These are phyloP conservation scores for Synanthedon myopaeformis DNA, from an alignment of 2,888 invertebrate genomes.

Conservation along the genomic window DNA sequence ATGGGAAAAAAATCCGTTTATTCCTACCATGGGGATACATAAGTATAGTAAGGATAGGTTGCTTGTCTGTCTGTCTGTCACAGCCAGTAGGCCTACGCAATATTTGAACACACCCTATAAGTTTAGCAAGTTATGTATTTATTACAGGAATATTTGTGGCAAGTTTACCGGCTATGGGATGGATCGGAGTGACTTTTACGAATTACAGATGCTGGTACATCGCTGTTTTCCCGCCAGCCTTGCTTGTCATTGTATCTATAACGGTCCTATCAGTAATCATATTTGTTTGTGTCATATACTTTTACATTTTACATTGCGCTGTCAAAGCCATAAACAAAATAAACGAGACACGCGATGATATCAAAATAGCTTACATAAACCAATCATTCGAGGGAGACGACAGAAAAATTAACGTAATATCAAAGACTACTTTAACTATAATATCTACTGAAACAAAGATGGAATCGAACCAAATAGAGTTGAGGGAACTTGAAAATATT, in stretches of 20 bases:
- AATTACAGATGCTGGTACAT: slow-evolving; percentile 71
- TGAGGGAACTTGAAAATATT: slow-evolving; percentile 14
- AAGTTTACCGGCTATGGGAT: slow-evolving; percentile 37
- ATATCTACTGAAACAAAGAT: slow-evolving; percentile 20
- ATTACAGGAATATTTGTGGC: slow-evolving; percentile 36
- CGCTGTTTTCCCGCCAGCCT: slow-evolving; percentile 58
- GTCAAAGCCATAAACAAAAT: slow-evolving; percentile 63
- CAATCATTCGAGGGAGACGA: slow-evolving; percentile 32
- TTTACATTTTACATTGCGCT: slow-evolving; percentile 66
- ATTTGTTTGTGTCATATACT: slow-evolving; percentile 52
- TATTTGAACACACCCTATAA: no score
- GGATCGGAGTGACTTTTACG: slow-evolving; percentile 55
- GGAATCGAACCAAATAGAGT: slow-evolving; percentile 10
- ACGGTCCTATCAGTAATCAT: slow-evolving; percentile 55
- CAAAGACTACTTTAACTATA: slow-evolving; percentile 21
- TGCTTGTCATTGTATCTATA: slow-evolving; percentile 58
- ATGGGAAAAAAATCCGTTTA: no score
- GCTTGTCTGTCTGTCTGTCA: no score
- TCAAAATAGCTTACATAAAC: slow-evolving; percentile 17
- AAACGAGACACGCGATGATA: slow-evolving; percentile 29
- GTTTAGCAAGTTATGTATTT: no score
- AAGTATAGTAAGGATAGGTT: no score
- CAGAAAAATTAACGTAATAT: slow-evolving; percentile 14
- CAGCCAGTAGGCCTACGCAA: no score
- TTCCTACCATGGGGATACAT: no score